Conservation (phyloP, 2,888 invertebrate species). For the Pachydiplax longipennis region DNA sequence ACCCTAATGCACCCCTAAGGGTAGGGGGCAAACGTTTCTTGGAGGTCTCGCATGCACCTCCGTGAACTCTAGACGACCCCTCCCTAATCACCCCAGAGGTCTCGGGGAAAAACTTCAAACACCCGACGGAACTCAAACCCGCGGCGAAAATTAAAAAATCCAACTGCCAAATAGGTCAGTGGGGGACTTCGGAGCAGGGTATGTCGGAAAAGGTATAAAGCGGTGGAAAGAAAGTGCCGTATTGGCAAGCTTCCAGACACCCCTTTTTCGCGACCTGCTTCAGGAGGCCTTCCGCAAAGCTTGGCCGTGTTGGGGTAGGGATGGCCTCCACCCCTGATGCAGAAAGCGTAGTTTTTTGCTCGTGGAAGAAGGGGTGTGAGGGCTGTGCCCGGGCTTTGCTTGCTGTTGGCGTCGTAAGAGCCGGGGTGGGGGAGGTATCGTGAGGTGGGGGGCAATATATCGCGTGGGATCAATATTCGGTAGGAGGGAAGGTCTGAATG, state of each 20-base stretch:
- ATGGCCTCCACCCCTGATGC: conserved; percentile 1
- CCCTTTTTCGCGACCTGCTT: background rate
- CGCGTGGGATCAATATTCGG: conserved; percentile 28
- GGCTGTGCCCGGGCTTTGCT: conserved; percentile 18
- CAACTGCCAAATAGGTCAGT: conserved; percentile 24
- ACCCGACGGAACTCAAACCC: background rate
- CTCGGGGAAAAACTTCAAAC: background rate
- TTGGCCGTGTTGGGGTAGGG: conserved; percentile 27
- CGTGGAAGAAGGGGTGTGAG: background rate
- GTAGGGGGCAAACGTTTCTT: background rate
- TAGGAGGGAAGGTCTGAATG: background rate
- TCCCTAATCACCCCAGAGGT: background rate
- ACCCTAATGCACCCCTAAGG: background rate
- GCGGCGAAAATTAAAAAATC: background rate
- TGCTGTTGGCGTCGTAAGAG: conserved; percentile 1
- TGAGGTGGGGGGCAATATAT: conserved; percentile 3
- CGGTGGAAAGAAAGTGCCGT: background rate
- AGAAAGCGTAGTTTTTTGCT: background rate
- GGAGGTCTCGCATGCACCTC: too few relatives aligned
- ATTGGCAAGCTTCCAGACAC: background rate
- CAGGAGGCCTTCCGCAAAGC: conserved; percentile 34
- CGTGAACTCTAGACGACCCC: background rate
- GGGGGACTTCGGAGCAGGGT: background rate
- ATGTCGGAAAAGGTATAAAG: background rate
- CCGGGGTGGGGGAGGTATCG: background rate